Base-by-base conservation (phyloP, 2,888 invertebrate species). In the Hyposoter dolosus region DNA sequence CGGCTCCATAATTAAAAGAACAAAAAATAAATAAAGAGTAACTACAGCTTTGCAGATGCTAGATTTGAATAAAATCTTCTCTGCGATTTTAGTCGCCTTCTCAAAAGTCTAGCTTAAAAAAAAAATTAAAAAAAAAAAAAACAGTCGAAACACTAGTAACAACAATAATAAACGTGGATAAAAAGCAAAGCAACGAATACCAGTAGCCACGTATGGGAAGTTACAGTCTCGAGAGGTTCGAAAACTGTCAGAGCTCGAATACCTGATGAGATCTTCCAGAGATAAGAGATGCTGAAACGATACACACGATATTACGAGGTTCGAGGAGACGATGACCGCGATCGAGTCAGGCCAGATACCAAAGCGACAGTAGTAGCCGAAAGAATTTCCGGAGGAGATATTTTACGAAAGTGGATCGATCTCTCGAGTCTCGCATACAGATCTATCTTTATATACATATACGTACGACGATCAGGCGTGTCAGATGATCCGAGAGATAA, bases 271-370 rank as follows among this genome's bases (percentile, higher is more conserved):
- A 86, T 86, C 53, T 40, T 77, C 63, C 66, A 9, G 9, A 10
- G 87, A 87, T 87, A 87, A 87, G 77, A 77, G 85, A 87, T 84
- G 60, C 76, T 50, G 69, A 72, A 77, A 47, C 66, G 76, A 83
- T 83, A 86, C 65, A 28, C 17, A 32, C 28, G 65, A 71, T 75
- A 72, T 77, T 77, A 23, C 65, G 72, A 69, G 43, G 56, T 53
- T 50, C 47, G 53, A 63, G 65, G 66, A 72, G 60, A 65, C 40
- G 80, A n/a, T 56, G 74, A 74, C n/a, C 40, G 65, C 2, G 60
- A 28, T 47, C 47, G 65, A 82, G 19, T 19, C 32, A 63, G 23
- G 45, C 28, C 56, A 82, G 66, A 85, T 45, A 28, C 69, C 47
- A 19, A 71, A 56, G 69, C 19, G 47, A 60, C 74, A 68, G 76